A percentile compares a stretch with the other conserved stretches of the same genome.
Evolutionary conservation across 2,888 invertebrate genomes (phyloP).

Genomic region (Folsomia candida): DNA sequence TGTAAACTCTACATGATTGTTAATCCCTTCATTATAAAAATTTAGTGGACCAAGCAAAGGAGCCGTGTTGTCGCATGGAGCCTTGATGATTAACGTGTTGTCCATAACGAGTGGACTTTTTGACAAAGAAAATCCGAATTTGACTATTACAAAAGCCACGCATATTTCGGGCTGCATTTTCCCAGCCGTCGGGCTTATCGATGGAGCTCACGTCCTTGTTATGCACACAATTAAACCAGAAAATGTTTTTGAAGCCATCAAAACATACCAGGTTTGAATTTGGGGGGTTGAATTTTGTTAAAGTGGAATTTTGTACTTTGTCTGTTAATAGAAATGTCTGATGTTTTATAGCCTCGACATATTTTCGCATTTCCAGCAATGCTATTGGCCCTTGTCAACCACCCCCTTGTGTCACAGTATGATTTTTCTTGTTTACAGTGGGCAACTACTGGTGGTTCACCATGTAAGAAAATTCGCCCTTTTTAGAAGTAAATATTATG

Average conservation of each 20-base stretch:
- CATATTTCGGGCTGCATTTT: constrained; percentile 41
- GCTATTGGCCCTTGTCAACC: constrained; percentile 36
- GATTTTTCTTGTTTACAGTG: constrained; percentile 34
- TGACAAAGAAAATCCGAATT: constrained; percentile 27
- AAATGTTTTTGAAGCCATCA: constrained; percentile 38
- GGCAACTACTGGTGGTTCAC: constrained; percentile 26
- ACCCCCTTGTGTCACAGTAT: constrained; percentile 35
- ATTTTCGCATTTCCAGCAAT: constrained; percentile 48
- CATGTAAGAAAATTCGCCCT: background rate
- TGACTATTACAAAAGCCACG: constrained; percentile 43
- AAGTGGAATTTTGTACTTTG: background rate
- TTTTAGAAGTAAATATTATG: no score
- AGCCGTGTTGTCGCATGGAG: no score
- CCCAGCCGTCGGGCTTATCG: constrained; percentile 27
- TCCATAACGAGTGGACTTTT: constrained; percentile 12
- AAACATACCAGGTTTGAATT: constrained; percentile 31
- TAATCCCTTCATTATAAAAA: no score
- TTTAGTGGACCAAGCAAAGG: no score
- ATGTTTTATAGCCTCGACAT: constrained; percentile 36
- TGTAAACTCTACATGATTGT: background rate
- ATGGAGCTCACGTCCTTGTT: constrained; percentile 26
- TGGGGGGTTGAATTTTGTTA: background rate
- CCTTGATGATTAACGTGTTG: constrained; percentile 10
- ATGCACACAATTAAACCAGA: constrained; percentile 36
- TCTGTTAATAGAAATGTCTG: no score